phyloP scores from a whole-genome alignment of 1,140 invertebrate genomes.

The Ctenoplectra terminalis region DNA sequence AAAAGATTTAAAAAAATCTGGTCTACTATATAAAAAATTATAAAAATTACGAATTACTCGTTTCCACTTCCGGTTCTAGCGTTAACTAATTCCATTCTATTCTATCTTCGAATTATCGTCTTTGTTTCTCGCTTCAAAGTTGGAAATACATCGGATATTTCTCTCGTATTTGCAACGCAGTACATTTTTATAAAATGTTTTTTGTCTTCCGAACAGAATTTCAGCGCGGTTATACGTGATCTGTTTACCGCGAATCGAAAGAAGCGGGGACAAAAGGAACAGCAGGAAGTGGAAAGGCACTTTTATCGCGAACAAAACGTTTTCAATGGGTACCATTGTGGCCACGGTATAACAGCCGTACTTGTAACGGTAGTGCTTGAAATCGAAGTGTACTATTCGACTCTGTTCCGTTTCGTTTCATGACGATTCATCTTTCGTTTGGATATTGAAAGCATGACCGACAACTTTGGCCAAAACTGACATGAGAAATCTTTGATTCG shows the following conservation, averaged over 20 bases:
- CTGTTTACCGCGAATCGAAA: conserved; percentile 18
- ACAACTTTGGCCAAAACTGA: background rate
- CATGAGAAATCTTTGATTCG: background rate
- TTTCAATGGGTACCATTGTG: conserved; percentile 33
- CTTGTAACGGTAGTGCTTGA: conserved; percentile 35
- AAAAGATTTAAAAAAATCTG: no score
- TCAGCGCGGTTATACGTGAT: conserved; percentile 19
- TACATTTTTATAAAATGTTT: background rate
- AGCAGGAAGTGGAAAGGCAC: conserved; percentile 16
- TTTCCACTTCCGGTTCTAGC: no score
- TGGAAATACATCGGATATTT: background rate
- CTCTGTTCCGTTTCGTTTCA: conserved; percentile 23
- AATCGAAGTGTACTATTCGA: conserved; percentile 16
- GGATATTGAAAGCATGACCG: background rate
- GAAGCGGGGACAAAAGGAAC: conserved; percentile 15
- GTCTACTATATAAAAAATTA: no score
- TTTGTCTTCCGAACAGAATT: background rate
- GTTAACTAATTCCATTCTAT: no score
- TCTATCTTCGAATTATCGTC: no score
- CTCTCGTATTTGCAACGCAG: no score
- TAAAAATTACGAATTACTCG: no score
- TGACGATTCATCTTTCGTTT: conserved; percentile 7
- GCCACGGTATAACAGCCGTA: conserved; percentile 1
- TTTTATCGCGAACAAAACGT: conserved; percentile 41
- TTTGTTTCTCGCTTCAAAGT: no score